A percentile compares a stretch with the other conserved stretches of the same genome.
phyloP scores from a whole-genome alignment of 2,888 invertebrate species.

The Busseola fusca region DNA sequence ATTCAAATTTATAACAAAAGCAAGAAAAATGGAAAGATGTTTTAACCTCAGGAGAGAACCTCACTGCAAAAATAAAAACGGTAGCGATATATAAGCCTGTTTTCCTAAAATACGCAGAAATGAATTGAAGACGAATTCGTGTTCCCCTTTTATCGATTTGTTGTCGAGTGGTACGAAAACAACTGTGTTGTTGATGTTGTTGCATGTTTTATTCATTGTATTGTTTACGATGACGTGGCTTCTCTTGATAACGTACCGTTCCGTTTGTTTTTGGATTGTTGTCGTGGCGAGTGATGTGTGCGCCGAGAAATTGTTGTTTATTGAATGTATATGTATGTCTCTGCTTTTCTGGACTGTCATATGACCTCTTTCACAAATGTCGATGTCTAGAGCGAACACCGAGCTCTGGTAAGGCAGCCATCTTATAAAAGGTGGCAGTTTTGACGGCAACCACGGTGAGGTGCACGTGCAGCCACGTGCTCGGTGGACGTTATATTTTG shows the following conservation, averaged over 20 bases:
- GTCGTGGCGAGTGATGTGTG: not conserved
- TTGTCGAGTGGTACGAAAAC: slow-evolving; percentile 29
- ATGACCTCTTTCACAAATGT: too few relatives aligned
- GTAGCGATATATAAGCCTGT: slow-evolving; percentile 17
- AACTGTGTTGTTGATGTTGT: slow-evolving; percentile 32
- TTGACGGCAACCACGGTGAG: too few relatives aligned
- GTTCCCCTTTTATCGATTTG: slow-evolving; percentile 29
- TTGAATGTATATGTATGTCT: not conserved
- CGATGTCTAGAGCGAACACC: too few relatives aligned
- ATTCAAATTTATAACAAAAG: not conserved
- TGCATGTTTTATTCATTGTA: slow-evolving; percentile 56
- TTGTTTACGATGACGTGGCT: slow-evolving; percentile 16
- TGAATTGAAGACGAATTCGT: slow-evolving; percentile 13
- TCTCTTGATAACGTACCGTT: slow-evolving; percentile 5
- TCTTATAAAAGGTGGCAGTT: too few relatives aligned
- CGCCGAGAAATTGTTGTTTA: not conserved
- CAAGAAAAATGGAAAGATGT: slow-evolving; percentile 2
- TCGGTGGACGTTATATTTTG: too few relatives aligned
- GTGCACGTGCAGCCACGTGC: too few relatives aligned
- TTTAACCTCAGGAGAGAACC: not conserved
- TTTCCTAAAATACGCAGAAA: slow-evolving; percentile 18
- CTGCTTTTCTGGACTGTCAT: too few relatives aligned
- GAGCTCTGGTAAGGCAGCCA: too few relatives aligned
- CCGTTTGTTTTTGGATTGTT: not conserved
- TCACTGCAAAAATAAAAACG: slow-evolving; percentile 22